These are phyloP conservation scores for Vanessa cardui DNA, from an alignment of 2,888 invertebrate genomes.

Conservation along the genomic window DNA sequence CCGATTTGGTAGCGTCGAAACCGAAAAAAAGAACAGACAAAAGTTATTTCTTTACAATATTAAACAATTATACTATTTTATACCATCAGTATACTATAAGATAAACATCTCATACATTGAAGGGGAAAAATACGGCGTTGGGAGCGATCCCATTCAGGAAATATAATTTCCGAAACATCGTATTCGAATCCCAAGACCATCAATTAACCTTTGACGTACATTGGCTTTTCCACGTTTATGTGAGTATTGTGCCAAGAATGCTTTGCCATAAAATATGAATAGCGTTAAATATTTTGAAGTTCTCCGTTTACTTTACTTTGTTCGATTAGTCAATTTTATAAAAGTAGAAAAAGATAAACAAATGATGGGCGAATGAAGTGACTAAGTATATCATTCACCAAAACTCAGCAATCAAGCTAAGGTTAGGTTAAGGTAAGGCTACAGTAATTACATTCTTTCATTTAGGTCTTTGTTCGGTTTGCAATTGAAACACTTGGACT, in stretches of 20 bases:
- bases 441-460: no score
- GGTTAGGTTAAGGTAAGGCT: no score
- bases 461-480: no score
- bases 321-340: no score
- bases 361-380: no score
- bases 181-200: conserved; percentile 33
- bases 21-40: no score
- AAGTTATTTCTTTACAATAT: background rate
- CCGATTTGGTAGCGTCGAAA: no score
- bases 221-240: conserved; percentile 22
- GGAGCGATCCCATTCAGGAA: conserved; percentile 26
- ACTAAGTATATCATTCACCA: no score
- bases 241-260: conserved; percentile 6
- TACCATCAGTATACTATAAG: background rate
- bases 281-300: background rate
- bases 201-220: conserved; percentile 39
- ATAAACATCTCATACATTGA: conserved; percentile 8
- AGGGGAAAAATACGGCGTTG: conserved; percentile 15
- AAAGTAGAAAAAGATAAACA: no score
- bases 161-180: conserved; percentile 40
- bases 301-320: background rate
- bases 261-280: conserved; percentile 4
- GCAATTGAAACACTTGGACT: no score
- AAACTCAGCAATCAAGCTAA: no score
- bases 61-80: conserved; percentile 2